Conservation (phyloP, 2,888 invertebrate genomes). For the Tiphia femorata region DNA sequence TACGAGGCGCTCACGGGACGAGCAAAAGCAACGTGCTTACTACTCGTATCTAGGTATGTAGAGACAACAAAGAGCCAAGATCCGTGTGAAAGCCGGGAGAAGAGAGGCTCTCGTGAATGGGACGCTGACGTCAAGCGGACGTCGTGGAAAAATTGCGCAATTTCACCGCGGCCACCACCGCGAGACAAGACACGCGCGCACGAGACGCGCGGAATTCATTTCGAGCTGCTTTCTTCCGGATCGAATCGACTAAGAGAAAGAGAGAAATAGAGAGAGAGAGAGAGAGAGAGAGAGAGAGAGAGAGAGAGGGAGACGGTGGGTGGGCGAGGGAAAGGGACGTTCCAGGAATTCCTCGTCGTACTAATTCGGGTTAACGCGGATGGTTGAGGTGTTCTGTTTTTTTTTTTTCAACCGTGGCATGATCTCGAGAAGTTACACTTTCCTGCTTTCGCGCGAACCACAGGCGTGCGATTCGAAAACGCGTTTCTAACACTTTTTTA, state of each 20-base stretch:
- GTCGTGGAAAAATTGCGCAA: constrained; percentile 65
- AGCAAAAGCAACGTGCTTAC: too few species aligned
- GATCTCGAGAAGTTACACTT: too few species aligned
- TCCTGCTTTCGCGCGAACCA: too few species aligned
- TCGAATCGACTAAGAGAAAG: not conserved
- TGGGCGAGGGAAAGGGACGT: constrained; percentile 20
- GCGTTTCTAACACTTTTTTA: too few species aligned
- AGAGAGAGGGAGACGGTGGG: not conserved
- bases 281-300: not conserved
- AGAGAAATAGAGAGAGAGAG: not conserved
- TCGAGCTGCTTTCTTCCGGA: constrained; percentile 50
- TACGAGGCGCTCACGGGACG: too few species aligned
- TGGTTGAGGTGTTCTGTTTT: too few species aligned
- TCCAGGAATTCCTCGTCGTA: constrained; percentile 28
- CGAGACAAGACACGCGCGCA: too few species aligned
- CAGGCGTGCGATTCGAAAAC: too few species aligned
- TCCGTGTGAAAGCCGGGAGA: constrained; percentile 65
- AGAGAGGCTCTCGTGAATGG: constrained; percentile 56
- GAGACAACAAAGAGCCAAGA: constrained; percentile 57
- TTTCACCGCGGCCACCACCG: constrained; percentile 54
- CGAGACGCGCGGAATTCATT: constrained; percentile 44
- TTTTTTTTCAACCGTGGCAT: too few species aligned
- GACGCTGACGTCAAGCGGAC: constrained; percentile 66
- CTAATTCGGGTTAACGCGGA: constrained; percentile 34
- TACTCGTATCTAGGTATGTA: constrained; percentile 29